Conservation (phyloP, 1,140 invertebrate species). For the Pseudomyrmex pallidus region DNA sequence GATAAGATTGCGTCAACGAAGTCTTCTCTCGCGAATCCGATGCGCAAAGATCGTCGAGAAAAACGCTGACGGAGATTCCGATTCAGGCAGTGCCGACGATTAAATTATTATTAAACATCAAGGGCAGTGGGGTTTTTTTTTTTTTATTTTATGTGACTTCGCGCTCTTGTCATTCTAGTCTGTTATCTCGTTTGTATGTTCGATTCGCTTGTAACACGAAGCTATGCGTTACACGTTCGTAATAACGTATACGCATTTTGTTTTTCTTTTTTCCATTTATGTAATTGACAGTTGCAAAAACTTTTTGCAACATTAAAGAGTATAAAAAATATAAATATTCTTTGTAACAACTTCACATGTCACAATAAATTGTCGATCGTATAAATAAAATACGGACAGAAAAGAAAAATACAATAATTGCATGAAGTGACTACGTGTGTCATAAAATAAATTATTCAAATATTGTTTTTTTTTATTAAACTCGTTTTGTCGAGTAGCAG, state of each 20-base stretch:
- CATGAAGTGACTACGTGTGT: no score
- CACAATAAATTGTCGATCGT: no score
- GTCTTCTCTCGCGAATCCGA: background rate
- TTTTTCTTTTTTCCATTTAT: background rate
- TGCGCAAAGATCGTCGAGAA: background rate
- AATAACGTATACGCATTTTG: background rate
- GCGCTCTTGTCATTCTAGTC: background rate
- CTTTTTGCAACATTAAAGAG: no score
- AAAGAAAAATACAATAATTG: no score
- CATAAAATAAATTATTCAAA: no score
- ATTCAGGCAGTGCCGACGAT: background rate
- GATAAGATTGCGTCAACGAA: background rate
- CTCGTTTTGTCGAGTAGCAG: no score
- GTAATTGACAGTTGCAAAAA: background rate
- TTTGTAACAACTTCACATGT: no score
- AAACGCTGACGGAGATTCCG: background rate
- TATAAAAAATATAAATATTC: no score
- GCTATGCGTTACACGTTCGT: background rate
- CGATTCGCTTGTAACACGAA: constrained; percentile 6
- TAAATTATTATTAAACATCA: constrained; percentile 2
- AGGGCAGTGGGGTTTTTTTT: background rate
- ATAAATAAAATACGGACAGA: no score
- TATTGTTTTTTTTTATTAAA: no score
- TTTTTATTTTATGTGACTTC: background rate
- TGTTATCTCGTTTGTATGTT: background rate